Conservation (phyloP, 2,888 invertebrate species). For the Netelia virgata region DNA sequence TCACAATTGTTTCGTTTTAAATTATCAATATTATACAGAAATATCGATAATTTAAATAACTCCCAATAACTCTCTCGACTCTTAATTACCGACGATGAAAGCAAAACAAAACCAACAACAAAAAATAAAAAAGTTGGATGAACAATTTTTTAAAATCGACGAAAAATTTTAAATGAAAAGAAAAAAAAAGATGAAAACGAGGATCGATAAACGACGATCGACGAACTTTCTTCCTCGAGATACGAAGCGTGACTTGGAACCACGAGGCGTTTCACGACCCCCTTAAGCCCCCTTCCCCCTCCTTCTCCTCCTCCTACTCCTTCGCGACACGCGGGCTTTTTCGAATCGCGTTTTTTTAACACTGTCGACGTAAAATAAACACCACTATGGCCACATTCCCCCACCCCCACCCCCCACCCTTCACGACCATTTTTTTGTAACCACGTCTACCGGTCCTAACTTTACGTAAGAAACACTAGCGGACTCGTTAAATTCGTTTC, state of each 20-base stretch:
- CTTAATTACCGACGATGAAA: no score
- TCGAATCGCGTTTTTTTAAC: not conserved
- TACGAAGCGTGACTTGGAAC: conserved; percentile 47
- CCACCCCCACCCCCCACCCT: not conserved
- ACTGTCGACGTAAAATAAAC: not conserved
- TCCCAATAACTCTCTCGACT: no score
- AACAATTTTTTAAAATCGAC: not conserved
- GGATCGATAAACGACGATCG: conserved; percentile 5
- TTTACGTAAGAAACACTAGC: conserved; percentile 72
- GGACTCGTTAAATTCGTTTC: conserved; percentile 74
- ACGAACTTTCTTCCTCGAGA: conserved; percentile 44
- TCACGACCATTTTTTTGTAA: not conserved
- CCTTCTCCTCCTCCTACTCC: not conserved
- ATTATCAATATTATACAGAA: no score
- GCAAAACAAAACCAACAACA: no score
- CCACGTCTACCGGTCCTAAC: conserved; percentile 20
- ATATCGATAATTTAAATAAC: no score
- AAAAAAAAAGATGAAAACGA: not conserved
- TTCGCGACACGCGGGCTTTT: not conserved
- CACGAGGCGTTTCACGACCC: conserved; percentile 17
- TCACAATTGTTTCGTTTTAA: no score
- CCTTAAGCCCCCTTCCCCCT: not conserved
- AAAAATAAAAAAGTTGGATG: no score
- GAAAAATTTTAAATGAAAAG: not conserved
- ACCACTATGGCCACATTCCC: not conserved